These are phyloP conservation scores for Dasypolia templi DNA, from an alignment of 2,888 invertebrate genomes.

Conservation along the genomic window DNA sequence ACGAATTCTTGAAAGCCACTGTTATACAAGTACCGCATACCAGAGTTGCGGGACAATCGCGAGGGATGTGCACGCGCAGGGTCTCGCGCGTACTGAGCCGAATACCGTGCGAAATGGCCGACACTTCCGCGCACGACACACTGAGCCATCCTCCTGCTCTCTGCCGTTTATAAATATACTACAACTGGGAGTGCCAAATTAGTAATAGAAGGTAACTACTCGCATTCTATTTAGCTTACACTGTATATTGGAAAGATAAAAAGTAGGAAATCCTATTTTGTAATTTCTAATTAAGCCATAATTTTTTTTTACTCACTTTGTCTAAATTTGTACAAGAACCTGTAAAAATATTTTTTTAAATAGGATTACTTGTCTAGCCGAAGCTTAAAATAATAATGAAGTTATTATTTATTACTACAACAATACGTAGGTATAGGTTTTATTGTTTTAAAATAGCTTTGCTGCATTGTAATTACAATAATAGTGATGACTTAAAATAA, in stretches of 20 bases:
- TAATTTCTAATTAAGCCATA: neutral
- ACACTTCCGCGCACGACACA: conserved; percentile 76
- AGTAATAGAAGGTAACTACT: conserved; percentile 72
- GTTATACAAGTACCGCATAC: conserved; percentile 79
- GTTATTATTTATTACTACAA: neutral
- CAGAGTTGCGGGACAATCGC: conserved; percentile 59
- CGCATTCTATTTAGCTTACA: conserved; percentile 74
- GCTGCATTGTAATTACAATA: neutral
- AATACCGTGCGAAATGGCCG: conserved; percentile 71
- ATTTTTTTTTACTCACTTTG: neutral
- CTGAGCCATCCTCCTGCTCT: conserved; percentile 81
- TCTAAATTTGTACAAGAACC: neutral
- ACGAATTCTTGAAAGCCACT: conserved; percentile 84
- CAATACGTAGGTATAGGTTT: neutral
- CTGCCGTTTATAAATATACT: conserved; percentile 86
- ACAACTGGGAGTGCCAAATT: conserved; percentile 81
- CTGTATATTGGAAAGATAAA: conserved; percentile 5
- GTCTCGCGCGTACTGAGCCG: conserved; percentile 66
- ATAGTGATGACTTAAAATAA: neutral
- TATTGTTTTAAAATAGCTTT: conserved; percentile 3
- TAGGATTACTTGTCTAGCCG: neutral
- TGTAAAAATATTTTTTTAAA: neutral
- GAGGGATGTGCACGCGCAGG: conserved; percentile 67
- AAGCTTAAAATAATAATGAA: neutral
- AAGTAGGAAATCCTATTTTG: neutral